phyloP scores from a whole-genome alignment of 1,140 invertebrate species.

The Megalonaias nervosa region DNA sequence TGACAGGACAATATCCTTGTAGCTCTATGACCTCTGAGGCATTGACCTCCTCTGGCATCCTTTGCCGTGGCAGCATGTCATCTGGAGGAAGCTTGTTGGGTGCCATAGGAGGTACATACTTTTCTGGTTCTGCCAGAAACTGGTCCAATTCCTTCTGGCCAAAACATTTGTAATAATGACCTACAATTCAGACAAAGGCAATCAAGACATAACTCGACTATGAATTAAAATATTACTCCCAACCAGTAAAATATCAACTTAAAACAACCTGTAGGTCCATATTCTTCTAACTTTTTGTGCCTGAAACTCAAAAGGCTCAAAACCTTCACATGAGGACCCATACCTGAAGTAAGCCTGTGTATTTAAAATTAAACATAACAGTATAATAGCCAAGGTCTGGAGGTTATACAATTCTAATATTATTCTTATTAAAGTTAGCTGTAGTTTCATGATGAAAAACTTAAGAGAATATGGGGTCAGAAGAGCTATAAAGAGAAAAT shows the following conservation, averaged over 20 bases:
- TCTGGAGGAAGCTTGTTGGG: slow-evolving; percentile 61
- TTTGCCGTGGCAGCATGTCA: slow-evolving; percentile 60
- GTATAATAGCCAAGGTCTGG: too few relatives aligned
- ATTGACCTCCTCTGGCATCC: slow-evolving; percentile 53
- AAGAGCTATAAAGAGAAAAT: too few relatives aligned
- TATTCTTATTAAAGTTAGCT: too few relatives aligned
- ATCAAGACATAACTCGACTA: not conserved
- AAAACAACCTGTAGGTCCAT: not conserved
- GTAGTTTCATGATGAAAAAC: too few relatives aligned
- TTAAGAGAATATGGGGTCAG: too few relatives aligned
- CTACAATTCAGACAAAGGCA: slow-evolving; percentile 35
- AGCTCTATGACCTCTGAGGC: slow-evolving; percentile 56
- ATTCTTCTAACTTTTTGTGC: too few relatives aligned
- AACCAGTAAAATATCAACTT: not conserved
- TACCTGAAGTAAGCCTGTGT: too few relatives aligned
- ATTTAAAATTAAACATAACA: too few relatives aligned
- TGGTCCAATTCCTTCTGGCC: slow-evolving; percentile 60
- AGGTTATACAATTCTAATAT: too few relatives aligned
- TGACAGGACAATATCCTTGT: slow-evolving; percentile 71
- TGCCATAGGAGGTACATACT: slow-evolving; percentile 67
- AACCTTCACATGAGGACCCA: not conserved
- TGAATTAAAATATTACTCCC: not conserved
- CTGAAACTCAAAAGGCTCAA: not conserved
- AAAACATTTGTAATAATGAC: slow-evolving; percentile 70
- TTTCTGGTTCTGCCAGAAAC: slow-evolving; percentile 68